These are phyloP conservation scores for Squalus acanthias DNA, from an alignment of 2,797 vertebrate genomes.

Conservation along the genomic window DNA sequence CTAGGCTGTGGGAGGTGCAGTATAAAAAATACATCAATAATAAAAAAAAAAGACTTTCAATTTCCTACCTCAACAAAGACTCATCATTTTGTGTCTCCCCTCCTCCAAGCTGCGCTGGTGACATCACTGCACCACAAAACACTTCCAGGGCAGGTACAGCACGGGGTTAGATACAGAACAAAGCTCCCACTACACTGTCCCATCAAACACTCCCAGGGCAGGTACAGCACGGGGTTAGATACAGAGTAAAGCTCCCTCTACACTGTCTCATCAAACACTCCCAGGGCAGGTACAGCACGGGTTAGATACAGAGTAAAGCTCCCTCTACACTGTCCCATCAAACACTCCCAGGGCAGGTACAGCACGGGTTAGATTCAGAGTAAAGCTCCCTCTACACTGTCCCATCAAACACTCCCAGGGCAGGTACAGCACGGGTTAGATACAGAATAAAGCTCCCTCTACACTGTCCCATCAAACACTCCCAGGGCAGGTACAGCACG, in stretches of 20 bases:
- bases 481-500: no score
- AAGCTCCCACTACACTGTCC: neutral
- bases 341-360: no score
- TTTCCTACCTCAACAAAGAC: neutral
- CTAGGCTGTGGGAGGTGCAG: neutral
- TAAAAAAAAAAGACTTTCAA: neutral
- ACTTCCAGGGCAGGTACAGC: neutral
- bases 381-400: neutral
- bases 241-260: neutral
- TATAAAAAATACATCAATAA: neutral
- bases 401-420: neutral
- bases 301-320: neutral
- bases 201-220: neutral
- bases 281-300: neutral
- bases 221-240: neutral
- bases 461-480: no score
- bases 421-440: no score
- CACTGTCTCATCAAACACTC: neutral
- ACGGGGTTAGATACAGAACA: neutral
- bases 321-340: neutral
- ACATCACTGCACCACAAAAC: neutral
- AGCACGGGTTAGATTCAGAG: neutral
- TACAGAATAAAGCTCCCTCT: no score
- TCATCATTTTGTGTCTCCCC: neutral
- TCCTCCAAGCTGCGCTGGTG: neutral